Evolutionary conservation across 2,888 invertebrate genomes (phyloP), one percentile per base, ranked within the genome.

Genomic region (Labia minor): DNA sequence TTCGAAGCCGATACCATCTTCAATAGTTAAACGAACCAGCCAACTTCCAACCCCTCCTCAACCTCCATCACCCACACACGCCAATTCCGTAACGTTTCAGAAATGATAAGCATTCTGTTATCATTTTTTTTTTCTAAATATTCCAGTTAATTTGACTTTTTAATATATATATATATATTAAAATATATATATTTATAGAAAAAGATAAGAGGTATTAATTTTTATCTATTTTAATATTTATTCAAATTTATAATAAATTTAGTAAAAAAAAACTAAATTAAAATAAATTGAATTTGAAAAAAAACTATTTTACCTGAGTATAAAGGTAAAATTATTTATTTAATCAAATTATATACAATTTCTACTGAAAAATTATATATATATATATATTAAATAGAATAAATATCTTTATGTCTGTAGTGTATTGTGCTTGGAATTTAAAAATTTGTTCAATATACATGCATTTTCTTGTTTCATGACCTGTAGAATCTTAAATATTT

Each of bases 81-180:
- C 49, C 49, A 49, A 49, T 49, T 49, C 49, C 49, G 49, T 49
- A 8, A 49, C 49, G 49, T 49, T 49, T 49, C 49, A 49, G 49
- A 49, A 49, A 49, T 49, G 49, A 49, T 49, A 49, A 49, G 49
- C 49, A 49, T 49, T 49, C 3, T 14, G n/a, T n/a, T 49, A n/a
- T 49, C 49, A n/a, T 49, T 49, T 49, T 49, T 49, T 49, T 49
- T 49, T 49, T 8, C 49, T 49, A 49, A 49, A 49, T 49, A 49
- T 49, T 49, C 49, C 49, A 49, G 49, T 49, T 49, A 49, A 49
- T 49, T 49, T 49, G 49, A 49, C 49, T 49, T 49, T 49, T 49
- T 49, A 8, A 49, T 49, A 49, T 49, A 49, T 49, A 4, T 49
- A 49, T 4, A 14, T 49, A 49, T 49, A 49, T 49, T n/a, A n/a